Conservation (phyloP, 2,797 vertebrate species). For the Eurystomus glaucurus region DNA sequence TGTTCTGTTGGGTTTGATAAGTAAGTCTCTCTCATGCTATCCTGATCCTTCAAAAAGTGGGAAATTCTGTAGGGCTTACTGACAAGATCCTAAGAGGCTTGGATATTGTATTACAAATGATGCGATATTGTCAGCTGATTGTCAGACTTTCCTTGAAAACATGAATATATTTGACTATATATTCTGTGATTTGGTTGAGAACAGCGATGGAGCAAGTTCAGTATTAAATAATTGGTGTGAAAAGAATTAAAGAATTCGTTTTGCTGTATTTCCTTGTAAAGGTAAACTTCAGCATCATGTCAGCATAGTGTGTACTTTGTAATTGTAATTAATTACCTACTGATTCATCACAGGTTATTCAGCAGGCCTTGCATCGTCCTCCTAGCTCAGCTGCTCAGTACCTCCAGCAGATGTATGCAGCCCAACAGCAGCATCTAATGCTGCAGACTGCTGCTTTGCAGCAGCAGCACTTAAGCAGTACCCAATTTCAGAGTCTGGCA, state of each 20-base stretch:
- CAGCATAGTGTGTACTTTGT: slow-evolving; percentile 14
- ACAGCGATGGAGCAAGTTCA: background rate
- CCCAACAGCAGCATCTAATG: slow-evolving; percentile 95
- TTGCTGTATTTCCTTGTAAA: slow-evolving; percentile 6
- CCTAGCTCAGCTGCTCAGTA: slow-evolving; percentile 94
- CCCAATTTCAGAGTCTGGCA: slow-evolving; percentile 91
- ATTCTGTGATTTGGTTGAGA: background rate
- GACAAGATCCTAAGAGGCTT: background rate
- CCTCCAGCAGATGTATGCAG: slow-evolving; percentile 96
- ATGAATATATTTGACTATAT: fast-evolving
- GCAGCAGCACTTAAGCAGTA: slow-evolving; percentile 90
- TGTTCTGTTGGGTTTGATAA: background rate
- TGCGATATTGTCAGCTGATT: background rate
- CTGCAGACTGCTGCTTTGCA: slow-evolving; percentile 93
- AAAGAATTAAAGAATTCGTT: background rate
- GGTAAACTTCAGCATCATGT: slow-evolving; percentile 37
- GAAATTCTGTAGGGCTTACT: background rate
- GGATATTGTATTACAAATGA: background rate
- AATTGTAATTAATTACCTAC: slow-evolving; percentile 73
- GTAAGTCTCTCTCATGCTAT: background rate
- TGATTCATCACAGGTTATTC: slow-evolving; percentile 89
- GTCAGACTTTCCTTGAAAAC: background rate
- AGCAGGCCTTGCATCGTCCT: slow-evolving; percentile 92
- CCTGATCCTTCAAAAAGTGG: background rate
- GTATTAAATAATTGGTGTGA: background rate